Percentiles rank a stretch among this genome's conserved stretches.
These are phyloP conservation scores for Rattus rattus DNA, from an alignment of 2,113 vertebrate genomes.

Conservation along the genomic window DNA sequence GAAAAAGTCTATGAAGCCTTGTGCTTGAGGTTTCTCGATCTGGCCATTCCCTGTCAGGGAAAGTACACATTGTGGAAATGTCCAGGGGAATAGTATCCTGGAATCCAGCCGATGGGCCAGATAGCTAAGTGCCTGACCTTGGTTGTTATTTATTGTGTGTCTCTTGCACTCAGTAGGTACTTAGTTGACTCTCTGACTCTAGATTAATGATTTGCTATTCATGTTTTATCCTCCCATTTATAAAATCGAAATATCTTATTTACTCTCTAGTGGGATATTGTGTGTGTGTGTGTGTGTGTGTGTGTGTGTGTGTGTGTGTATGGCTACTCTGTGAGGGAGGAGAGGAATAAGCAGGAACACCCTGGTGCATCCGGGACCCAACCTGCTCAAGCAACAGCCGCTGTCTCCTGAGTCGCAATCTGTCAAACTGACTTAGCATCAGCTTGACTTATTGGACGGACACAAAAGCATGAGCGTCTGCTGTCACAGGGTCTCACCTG, in stretches of 20 bases:
- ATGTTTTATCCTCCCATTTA: not conserved
- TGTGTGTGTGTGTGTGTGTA: not conserved
- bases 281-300: no score
- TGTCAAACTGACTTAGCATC: constrained; percentile 13
- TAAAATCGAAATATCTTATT: not conserved
- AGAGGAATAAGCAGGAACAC: not conserved
- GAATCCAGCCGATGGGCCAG: not conserved
- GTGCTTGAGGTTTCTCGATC: not conserved
- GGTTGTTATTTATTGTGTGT: not conserved
- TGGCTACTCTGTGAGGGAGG: not conserved
- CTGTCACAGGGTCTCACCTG: not conserved
- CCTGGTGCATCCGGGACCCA: not conserved
- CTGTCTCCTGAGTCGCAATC: not conserved
- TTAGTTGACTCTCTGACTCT: not conserved
- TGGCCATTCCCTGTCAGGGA: not conserved
- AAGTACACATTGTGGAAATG: not conserved
- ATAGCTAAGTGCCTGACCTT: not conserved
- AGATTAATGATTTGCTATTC: not conserved
- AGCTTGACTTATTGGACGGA: not conserved
- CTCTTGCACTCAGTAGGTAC: not conserved
- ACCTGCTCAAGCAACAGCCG: not conserved
- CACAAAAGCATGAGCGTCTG: not conserved
- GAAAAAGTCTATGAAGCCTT: not conserved
- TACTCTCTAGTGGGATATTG: not conserved
- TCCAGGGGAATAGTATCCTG: not conserved